Evolutionary conservation across 2,113 vertebrate genomes (phyloP), one percentile per base, ranked within the genome.

Genomic region (Ellobius talpinus): DNA sequence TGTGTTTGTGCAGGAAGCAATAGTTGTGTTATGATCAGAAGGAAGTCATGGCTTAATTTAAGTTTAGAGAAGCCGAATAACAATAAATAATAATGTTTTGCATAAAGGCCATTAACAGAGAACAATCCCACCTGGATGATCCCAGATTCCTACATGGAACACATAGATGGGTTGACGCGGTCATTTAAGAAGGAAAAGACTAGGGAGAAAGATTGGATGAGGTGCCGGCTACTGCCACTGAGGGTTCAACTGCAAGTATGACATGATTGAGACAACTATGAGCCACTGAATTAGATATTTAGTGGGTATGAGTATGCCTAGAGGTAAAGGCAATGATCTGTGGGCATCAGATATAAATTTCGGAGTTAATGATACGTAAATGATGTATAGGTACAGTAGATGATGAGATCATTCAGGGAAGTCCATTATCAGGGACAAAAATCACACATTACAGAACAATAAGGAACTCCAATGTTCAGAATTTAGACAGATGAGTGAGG

Each of bases 251-350:
- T 92, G 33, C 84, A 39, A 36, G 66, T n/a, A 31, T 77, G 65
- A 9, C 90, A 70, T 0, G 1, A 87, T 92, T 88, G 70, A 94
- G 76, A 92, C 29, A 70, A 29, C 45, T 88, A 47, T 70, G 72
- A 86, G 58, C 52, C 61, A 96, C 93, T 58, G 65, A 70, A 91
- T 45, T 86, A 66, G 19, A 45, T 81, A 90, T 79, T 91, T 92
- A 90, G 92, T 72, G 58, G 74, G 89, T 89, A 92, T 50, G 52
- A 52, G 16, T 93, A 42, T 92, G 39, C 82, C 93, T 91, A 91
- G 92, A 93, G 88, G 94, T 87, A 87, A 89, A 23, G 77, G 16
- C 63, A 96, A 90, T 96, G 92, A 87, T 82, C 90, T 93, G 58
- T 94, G 39, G 91, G 68, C 50, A 76, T 58, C 36, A 88, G 81